Percentiles rank a stretch among this genome's conserved stretches.
These are phyloP conservation scores for Nipponia nippon DNA, from an alignment of 2,113 vertebrate species.

Conservation along the genomic window DNA sequence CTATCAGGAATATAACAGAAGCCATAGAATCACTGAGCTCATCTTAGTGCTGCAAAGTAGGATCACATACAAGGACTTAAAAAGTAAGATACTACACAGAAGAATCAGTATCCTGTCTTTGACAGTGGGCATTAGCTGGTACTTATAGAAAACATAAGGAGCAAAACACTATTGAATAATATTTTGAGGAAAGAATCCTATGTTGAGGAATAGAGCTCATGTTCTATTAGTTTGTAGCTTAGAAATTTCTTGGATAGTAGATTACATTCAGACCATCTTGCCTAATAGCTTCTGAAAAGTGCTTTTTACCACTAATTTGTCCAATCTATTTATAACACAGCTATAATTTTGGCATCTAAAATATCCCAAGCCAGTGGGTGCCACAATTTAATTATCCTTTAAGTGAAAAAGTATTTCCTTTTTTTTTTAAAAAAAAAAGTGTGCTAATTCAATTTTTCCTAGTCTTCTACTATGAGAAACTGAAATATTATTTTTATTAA, in stretches of 20 bases:
- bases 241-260: neutral
- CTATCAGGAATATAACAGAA: neutral
- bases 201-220: neutral
- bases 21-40: neutral
- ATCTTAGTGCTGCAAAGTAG: neutral
- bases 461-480: neutral
- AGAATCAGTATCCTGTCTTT: neutral
- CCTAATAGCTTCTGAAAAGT: neutral
- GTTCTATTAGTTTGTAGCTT: neutral
- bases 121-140: neutral
- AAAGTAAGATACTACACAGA: neutral
- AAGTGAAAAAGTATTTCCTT: neutral
- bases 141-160: neutral
- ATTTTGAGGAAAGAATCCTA: neutral
- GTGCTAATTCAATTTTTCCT: neutral
- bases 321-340: neutral
- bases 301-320: neutral
- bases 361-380: neutral
- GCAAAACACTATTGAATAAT: neutral
- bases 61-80: neutral
- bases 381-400: neutral
- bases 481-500: neutral
- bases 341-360: neutral
- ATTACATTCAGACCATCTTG: neutral
- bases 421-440: neutral